These are phyloP conservation scores for Drosophila nebulosa DNA, from an alignment of 1,140 invertebrate species.

Conservation along the genomic window DNA sequence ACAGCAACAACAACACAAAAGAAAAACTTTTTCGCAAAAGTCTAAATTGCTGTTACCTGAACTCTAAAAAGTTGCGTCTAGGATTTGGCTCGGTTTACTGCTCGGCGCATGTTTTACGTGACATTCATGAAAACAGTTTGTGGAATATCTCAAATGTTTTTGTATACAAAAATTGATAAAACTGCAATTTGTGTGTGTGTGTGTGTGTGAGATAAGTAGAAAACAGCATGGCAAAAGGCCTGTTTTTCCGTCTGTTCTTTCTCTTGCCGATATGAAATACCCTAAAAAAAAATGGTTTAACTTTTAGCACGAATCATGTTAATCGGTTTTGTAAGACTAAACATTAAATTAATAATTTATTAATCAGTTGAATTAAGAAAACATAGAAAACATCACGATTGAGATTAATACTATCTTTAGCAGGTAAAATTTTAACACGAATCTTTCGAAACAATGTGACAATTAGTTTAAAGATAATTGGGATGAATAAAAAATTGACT, in stretches of 20 bases:
- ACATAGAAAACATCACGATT: neutral
- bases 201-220: neutral
- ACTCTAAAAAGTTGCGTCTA: slow-evolving; percentile 23
- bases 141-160: slow-evolving; percentile 28
- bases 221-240: neutral
- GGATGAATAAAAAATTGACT: no score
- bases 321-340: neutral
- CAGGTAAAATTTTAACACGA: no score
- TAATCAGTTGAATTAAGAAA: neutral
- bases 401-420: no score
- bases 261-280: neutral
- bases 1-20: slow-evolving; percentile 8
- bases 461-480: no score
- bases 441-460: no score
- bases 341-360: neutral
- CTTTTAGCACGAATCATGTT: neutral
- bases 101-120: slow-evolving; percentile 55
- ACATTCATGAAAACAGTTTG: slow-evolving; percentile 49
- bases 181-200: slow-evolving; percentile 43
- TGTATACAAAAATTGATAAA: slow-evolving; percentile 44
- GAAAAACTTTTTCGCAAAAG: slow-evolving; percentile 30
- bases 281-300: neutral
- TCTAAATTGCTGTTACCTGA: slow-evolving; percentile 43
- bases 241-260: neutral
- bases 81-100: neutral